Evolutionary conservation across 2,888 invertebrate species (phyloP), one percentile per base, ranked within the genome.

Genomic region (Amphipoea lucens): DNA sequence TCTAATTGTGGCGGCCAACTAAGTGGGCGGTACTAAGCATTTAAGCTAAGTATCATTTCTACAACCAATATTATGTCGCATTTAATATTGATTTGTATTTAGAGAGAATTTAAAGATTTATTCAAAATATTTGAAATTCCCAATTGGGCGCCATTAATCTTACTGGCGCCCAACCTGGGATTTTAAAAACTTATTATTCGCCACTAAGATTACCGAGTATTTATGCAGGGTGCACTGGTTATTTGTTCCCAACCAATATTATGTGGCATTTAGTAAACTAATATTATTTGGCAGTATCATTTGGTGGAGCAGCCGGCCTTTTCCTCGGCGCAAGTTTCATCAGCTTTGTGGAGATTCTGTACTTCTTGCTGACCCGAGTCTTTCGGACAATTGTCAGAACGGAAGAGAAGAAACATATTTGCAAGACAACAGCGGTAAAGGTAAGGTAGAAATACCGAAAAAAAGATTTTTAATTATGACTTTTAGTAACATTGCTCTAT

Each of bases 301-400:
- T 97, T 84, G 98, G 98, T 1, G 98, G 98, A 1, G 97, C 97
- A 0, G 96, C 97, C 0, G 97, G 97, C 0, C 91, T 98, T 74
- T 98, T 98, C 91, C 94, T 98, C 0, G 98, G 98, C 0, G 97
- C 97, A 42, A 98, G 97, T 87, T 97, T 98, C 89, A 97, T 98
- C 79, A 97, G 97, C 79, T 96, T 97, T 51, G 97, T 97, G 42
- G 98, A 98, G 93, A 95, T 97, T 1, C 83, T 97, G 7, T 97
- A 97, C 92, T 97, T 97, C 83, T 67, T 97, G 0, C 0, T 91
- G 12, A 85, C 83, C 17, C 86, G 88, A 73, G 36, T 88, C 4
- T 83, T 87, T 63, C 63, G 66, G 0, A 71, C 29, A 20, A 40
- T 87, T 9, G 17, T 76, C 1, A 66, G 42, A 51, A 60, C 12